These are phyloP conservation scores for Willowsia nigromaculata DNA, from an alignment of 2,888 invertebrate species.

Conservation along the genomic window DNA sequence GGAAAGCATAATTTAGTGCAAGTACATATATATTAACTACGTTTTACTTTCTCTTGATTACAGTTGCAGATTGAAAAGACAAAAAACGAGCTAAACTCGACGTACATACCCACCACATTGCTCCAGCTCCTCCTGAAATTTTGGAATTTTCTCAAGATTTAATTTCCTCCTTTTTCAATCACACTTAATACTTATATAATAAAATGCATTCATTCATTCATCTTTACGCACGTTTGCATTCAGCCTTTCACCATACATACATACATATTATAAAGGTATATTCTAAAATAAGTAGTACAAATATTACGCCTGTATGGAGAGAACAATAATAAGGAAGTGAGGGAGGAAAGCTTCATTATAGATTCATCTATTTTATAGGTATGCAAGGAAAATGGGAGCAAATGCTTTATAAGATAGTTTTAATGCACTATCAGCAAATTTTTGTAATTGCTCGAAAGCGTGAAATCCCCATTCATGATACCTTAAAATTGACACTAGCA, in stretches of 20 bases:
- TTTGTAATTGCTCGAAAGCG: slow-evolving; percentile 37
- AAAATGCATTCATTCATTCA: slow-evolving; percentile 57
- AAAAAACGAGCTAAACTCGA: background rate
- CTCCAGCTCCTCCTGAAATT: slow-evolving; percentile 8
- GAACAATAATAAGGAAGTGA: background rate
- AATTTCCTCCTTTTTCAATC: slow-evolving; percentile 31
- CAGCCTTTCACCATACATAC: slow-evolving; percentile 7
- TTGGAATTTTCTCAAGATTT: slow-evolving; percentile 46
- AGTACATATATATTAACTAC: background rate
- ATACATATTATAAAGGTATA: background rate
- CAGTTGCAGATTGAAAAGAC: slow-evolving; percentile 15
- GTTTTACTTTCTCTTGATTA: background rate
- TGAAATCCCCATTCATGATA: slow-evolving; percentile 24
- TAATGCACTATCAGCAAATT: slow-evolving; percentile 47
- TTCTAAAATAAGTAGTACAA: background rate
- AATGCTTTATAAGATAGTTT: slow-evolving; percentile 52
- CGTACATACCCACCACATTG: background rate
- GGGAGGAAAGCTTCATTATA: slow-evolving; percentile 21
- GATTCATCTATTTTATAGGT: slow-evolving; percentile 57
- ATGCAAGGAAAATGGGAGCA: slow-evolving; percentile 34
- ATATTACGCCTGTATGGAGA: background rate
- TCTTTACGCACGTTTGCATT: slow-evolving; percentile 58
- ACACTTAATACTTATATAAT: slow-evolving; percentile 57
- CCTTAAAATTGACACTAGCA: slow-evolving; percentile 40
- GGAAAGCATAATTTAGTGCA: background rate